Percentiles rank a stretch among this genome's conserved stretches.
Conservation (phyloP, 2,888 invertebrate genomes). For the Alviniconcha strummeri region DNA sequence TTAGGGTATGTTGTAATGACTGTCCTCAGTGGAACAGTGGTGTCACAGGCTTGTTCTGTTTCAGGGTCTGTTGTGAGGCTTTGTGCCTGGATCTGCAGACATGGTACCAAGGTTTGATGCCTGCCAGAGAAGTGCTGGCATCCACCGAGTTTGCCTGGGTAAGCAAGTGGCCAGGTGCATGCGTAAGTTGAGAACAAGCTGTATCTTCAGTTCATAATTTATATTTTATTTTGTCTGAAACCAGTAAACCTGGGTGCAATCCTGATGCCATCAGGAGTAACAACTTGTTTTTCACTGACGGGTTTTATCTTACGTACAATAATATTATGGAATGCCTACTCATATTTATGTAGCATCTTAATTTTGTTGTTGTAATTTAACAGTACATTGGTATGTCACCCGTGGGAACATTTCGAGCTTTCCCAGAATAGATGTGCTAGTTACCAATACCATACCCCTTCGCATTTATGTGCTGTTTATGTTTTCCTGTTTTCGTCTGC, state of each 20-base stretch:
- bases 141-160: slow-evolving; percentile 32
- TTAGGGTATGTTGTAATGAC: too few relatives aligned
- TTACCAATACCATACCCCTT: too few relatives aligned
- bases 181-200: background rate
- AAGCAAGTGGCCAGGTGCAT: background rate
- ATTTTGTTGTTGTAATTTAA: too few relatives aligned
- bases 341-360: background rate
- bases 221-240: background rate
- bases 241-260: background rate
- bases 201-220: too few relatives aligned
- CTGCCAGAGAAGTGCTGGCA: slow-evolving; percentile 1
- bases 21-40: too few relatives aligned
- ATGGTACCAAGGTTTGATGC: slow-evolving; percentile 23
- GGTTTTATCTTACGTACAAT: background rate
- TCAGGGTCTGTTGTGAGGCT: slow-evolving; percentile 27
- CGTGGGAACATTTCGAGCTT: too few relatives aligned
- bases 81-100: background rate
- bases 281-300: background rate
- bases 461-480: too few relatives aligned
- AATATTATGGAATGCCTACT: background rate
- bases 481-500: too few relatives aligned
- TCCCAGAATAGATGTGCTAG: too few relatives aligned
- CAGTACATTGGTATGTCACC: too few relatives aligned
- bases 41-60: too few relatives aligned
- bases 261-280: background rate